A percentile compares a stretch with the other conserved stretches of the same genome.
These are phyloP conservation scores for Fragum sueziense DNA, from an alignment of 2,888 invertebrate species.

Conservation along the genomic window DNA sequence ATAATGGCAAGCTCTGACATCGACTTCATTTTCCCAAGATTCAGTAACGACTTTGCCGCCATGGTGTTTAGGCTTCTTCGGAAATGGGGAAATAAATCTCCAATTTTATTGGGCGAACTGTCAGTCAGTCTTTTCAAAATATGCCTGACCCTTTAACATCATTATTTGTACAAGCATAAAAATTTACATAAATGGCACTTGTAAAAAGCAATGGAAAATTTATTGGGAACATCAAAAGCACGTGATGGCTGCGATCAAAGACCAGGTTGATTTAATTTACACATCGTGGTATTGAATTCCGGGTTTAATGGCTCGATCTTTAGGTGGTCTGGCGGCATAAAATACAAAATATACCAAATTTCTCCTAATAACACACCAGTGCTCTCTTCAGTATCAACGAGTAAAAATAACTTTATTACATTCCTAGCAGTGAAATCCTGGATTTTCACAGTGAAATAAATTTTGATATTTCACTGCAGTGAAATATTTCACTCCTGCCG, in stretches of 20 bases:
- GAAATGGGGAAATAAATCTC: slow-evolving; percentile 35
- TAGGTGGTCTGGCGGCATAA: slow-evolving; percentile 57
- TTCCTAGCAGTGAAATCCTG: too few species aligned
- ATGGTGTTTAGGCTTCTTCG: slow-evolving; percentile 44
- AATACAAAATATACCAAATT: slow-evolving; percentile 19
- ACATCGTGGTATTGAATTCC: slow-evolving; percentile 60
- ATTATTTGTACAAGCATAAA: slow-evolving; percentile 62
- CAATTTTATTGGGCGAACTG: slow-evolving; percentile 37
- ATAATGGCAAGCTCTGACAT: neutral
- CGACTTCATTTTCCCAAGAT: slow-evolving; percentile 36
- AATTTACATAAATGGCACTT: slow-evolving; percentile 65
- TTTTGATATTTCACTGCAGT: too few species aligned
- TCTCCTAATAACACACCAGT: too few species aligned
- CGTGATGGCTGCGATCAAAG: slow-evolving; percentile 57
- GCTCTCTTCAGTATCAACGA: too few species aligned
- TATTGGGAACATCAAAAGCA: slow-evolving; percentile 62
- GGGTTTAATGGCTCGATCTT: slow-evolving; percentile 56
- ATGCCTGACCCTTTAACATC: slow-evolving; percentile 53
- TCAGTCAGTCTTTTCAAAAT: slow-evolving; percentile 50
- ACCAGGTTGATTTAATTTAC: slow-evolving; percentile 61
- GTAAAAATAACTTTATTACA: too few species aligned
- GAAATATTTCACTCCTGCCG: too few species aligned
- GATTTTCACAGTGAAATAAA: too few species aligned
- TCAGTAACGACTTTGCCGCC: slow-evolving; percentile 40
- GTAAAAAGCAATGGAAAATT: slow-evolving; percentile 61